Evolutionary conservation across 2,888 invertebrate genomes (phyloP), one percentile per base, ranked within the genome.

Genomic region (Pachycephus smyrnensis): DNA sequence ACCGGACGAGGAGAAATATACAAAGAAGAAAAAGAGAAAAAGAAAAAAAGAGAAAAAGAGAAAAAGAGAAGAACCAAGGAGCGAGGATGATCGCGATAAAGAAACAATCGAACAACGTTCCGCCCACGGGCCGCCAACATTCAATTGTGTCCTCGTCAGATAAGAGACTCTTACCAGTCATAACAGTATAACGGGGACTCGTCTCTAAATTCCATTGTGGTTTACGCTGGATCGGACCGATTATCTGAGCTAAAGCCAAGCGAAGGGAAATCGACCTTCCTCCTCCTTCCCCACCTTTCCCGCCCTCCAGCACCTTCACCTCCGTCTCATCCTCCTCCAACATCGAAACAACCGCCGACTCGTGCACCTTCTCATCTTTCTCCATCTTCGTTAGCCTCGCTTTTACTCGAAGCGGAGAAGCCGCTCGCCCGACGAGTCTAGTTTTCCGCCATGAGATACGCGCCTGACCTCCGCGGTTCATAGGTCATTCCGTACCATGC

Each of bases 51-150:
- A 78, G 69, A 33, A 23, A 33, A 74, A 68, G 71, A n/a, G n/a
- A n/a, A n/a, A n/a, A n/a, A n/a, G 11, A 32, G 71, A 80, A 77
- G 76, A 40, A 79, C 73, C 85, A 85, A 82, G 81, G 84, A 85
- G 84, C 84, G 85, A 85, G 86, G 86, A 88, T 86, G 88, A 89
- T 89, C 89, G 88, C 89, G 89, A 89, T 89, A 89, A 89, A 88
- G 89, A 89, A 89, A 89, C 89, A 89, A 89, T 89, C 89, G 89
- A 89, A 89, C 86, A 78, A 80, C 82, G 88, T 85, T 83, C 85
- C 87, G 86, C 86, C 86, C 83, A 85, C 85, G 81, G 82, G 79
- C 82, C 86, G 84, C 87, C 88, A 88, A 88, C 88, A 88, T 87
- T 87, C 87, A 87, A 87, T 87, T 86, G 87, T 87, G 81, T 86